Base-by-base conservation (phyloP, 2,113 vertebrate genomes). In the Eolophus roseicapilla region DNA sequence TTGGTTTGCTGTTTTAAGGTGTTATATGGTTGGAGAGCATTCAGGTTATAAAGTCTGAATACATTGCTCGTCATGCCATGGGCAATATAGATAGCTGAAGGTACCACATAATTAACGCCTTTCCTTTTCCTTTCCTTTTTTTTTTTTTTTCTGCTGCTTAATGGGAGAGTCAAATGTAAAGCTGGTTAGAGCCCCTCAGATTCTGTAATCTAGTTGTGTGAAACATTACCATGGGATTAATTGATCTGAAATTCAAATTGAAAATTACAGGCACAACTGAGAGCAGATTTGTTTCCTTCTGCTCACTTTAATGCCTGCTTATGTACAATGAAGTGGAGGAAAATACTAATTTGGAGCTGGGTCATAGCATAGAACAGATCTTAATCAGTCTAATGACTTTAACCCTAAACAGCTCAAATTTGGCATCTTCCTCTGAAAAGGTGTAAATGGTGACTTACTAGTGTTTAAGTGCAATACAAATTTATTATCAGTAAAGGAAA, bases 1-100 rank as follows among this genome's bases (percentile, higher is more conserved):
- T 87, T 91, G 31, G 11, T 68, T 89, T 81, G 29, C 47, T 92
- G 62, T 43, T 96, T 86, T 75, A 96, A 93, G 83, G 87, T 96
- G 82, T 78, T 88, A 89, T 71, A 84, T 93, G 18, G 88, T 73
- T 92, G 49, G 57, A 87, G 89, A 96, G 71, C 57, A 76, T 90
- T 91, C 11, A 8, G 41, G 29, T 79, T 91, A 82, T 84, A 62
- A 94, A 96, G 68, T 55, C 83, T 93, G 71, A 84, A 81, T 87
- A 64, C 73, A 65, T 77, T 71, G 79, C 44, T 86, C 60, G 47
- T 14, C 14, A 49, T 68, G 62, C 52, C 52, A 33, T 10, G 21
- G 41, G 77, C 93, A 89, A 80, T 52, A 90, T 11, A 88, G 71
- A 60, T 65, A 74, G 43, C 46, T 90, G 65, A 94, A 91, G 78